Evolutionary conservation across 2,113 vertebrate genomes (phyloP).

Genomic region (Dissostichus mawsoni): DNA sequence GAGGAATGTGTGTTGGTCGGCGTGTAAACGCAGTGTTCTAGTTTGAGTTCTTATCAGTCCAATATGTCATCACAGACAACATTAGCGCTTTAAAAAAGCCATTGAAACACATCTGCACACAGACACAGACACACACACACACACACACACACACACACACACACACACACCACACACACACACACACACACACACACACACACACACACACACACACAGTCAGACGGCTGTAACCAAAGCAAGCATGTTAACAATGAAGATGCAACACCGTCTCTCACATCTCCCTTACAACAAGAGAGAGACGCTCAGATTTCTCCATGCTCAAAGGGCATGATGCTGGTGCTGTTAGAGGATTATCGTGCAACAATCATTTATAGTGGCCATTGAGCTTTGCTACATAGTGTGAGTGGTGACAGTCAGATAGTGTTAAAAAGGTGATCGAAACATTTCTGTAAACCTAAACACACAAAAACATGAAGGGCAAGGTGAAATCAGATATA

Average conservation of each 20-base stretch:
- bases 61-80: conserved; percentile 61
- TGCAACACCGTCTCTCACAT: not conserved
- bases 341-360: not conserved
- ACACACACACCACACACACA: not conserved
- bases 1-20: conserved; percentile 67
- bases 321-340: conserved; percentile 23
- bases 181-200: no score
- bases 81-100: conserved; percentile 23
- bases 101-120: conserved; percentile 27
- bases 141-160: not conserved
- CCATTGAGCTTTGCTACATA: not conserved
- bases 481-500: not conserved
- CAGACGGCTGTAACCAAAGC: conserved; percentile 19
- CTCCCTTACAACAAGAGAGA: conserved; percentile 2
- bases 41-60: conserved; percentile 65
- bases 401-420: not conserved
- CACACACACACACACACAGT: not conserved
- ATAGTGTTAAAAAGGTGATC: not conserved
- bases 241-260: not conserved
- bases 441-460: not conserved
- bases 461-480: not conserved
- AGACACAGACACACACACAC: not conserved
- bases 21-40: conserved; percentile 37
- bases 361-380: not conserved
- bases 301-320: conserved; percentile 10